Percentiles rank a stretch among this genome's conserved stretches.
Evolutionary conservation across 1,140 invertebrate species (phyloP).

Genomic region (Drosophila aff.): DNA sequence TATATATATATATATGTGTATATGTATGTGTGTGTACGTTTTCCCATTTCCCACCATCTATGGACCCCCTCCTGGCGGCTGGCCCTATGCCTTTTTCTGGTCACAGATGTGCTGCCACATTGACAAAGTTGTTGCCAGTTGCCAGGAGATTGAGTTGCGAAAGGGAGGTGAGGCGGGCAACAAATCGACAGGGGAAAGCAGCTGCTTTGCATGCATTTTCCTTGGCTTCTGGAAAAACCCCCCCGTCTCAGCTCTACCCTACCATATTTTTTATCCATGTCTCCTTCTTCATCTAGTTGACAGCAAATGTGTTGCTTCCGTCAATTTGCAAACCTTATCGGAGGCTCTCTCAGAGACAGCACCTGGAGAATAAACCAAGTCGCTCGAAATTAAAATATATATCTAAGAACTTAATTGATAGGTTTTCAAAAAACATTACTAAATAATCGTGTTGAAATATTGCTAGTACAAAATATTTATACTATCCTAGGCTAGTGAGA

Average conservation of each 20-base stretch:
- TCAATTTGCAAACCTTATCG: conserved; percentile 74
- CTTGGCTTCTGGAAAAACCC: conserved; percentile 7
- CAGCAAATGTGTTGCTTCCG: conserved; percentile 72
- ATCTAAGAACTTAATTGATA: not conserved
- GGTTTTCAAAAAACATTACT: accelerated
- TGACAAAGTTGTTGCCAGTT: conserved; percentile 70
- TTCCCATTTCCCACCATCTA: not conserved
- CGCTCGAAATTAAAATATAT: not conserved
- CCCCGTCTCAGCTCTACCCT: not conserved
- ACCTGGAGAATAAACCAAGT: not conserved
- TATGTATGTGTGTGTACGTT: not conserved
- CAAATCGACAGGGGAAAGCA: conserved; percentile 8
- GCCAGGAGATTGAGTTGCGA: conserved; percentile 53
- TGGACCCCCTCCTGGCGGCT: not conserved
- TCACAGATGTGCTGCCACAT: conserved; percentile 64
- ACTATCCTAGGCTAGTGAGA: no score
- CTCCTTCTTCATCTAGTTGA: conserved; percentile 6
- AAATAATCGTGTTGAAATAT: not conserved
- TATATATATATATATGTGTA: not conserved
- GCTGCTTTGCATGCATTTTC: conserved; percentile 53
- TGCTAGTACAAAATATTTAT: not conserved
- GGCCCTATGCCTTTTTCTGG: conserved; percentile 27
- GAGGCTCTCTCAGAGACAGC: conserved; percentile 25
- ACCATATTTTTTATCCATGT: not conserved
- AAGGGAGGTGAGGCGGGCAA: not conserved